These are phyloP conservation scores for Lamprotornis superbus DNA, from an alignment of 2,113 vertebrate species.

Conservation along the genomic window DNA sequence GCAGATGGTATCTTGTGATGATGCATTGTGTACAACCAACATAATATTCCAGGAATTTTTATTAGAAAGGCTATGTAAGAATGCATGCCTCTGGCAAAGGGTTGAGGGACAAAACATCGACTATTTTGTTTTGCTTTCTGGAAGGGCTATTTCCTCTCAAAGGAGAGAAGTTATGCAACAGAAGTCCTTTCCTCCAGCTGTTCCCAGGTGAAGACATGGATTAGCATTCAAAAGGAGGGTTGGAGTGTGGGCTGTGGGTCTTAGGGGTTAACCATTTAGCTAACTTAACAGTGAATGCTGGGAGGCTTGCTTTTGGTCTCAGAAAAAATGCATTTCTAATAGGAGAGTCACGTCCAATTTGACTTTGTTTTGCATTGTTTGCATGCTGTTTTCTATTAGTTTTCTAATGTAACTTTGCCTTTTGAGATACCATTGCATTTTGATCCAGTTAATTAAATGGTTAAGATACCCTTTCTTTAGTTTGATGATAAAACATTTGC, in stretches of 20 bases:
- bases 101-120: neutral
- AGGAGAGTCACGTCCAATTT: neutral
- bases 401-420: neutral
- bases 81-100: neutral
- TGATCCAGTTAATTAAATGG: neutral
- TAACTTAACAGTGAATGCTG: neutral
- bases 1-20: neutral
- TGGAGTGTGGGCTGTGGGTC: neutral
- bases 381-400: neutral
- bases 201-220: neutral
- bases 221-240: neutral
- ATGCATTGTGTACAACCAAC: neutral
- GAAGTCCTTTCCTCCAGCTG: neutral
- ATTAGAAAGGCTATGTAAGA: neutral
- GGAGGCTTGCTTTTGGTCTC: rapidly evolving
- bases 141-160: neutral
- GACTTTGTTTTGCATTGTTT: neutral
- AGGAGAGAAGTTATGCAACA: neutral
- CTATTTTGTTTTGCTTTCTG: neutral
- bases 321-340: neutral
- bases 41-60: neutral
- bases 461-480: neutral
- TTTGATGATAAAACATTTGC: neutral
- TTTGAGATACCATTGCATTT: neutral
- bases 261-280: neutral